Percentiles rank a stretch among this genome's conserved stretches.
Conservation (phyloP, 2,113 vertebrate species). For the Oryzias melastigma region DNA sequence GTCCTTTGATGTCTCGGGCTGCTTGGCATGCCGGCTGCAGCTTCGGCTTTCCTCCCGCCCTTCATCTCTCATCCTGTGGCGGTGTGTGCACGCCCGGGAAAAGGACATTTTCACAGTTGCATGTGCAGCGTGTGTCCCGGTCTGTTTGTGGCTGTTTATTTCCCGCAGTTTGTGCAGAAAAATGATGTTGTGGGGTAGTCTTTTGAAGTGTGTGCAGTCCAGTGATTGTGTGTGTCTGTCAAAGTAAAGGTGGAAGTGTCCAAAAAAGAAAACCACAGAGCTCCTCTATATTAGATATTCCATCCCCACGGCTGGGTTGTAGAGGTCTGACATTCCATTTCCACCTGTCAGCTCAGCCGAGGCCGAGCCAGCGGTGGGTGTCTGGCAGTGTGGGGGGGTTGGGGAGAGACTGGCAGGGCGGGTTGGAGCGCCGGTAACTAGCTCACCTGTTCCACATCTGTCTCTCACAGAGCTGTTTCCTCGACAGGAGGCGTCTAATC, state of each 20-base stretch:
- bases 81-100: conserved; percentile 4
- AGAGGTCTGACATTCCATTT: conserved; percentile 65
- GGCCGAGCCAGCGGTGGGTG: conserved; percentile 30
- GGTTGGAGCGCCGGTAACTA: conserved; percentile 38
- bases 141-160: conserved; percentile 7
- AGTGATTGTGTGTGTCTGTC: conserved; percentile 37
- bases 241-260: conserved; percentile 54
- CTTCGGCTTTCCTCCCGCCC: conserved; percentile 16
- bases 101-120: conserved; percentile 20
- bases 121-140: conserved; percentile 7
- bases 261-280: conserved; percentile 31
- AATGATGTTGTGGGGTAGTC: conserved; percentile 6
- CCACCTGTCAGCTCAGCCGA: conserved; percentile 55
- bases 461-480: conserved; percentile 32
- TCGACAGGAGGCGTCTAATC: conserved; percentile 24
- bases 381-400: conserved; percentile 24
- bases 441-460: conserved; percentile 46
- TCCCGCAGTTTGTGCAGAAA: not conserved
- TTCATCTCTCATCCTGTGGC: conserved; percentile 16
- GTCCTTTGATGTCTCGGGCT: conserved; percentile 32
- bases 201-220: conserved; percentile 1
- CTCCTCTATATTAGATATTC: conserved; percentile 53
- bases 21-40: conserved; percentile 45
- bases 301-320: conserved; percentile 45
- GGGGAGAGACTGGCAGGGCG: conserved; percentile 7